Evolutionary conservation across 2,113 vertebrate species (phyloP), one percentile per base, ranked within the genome.

Genomic region (Tachysurus fulvidraco): DNA sequence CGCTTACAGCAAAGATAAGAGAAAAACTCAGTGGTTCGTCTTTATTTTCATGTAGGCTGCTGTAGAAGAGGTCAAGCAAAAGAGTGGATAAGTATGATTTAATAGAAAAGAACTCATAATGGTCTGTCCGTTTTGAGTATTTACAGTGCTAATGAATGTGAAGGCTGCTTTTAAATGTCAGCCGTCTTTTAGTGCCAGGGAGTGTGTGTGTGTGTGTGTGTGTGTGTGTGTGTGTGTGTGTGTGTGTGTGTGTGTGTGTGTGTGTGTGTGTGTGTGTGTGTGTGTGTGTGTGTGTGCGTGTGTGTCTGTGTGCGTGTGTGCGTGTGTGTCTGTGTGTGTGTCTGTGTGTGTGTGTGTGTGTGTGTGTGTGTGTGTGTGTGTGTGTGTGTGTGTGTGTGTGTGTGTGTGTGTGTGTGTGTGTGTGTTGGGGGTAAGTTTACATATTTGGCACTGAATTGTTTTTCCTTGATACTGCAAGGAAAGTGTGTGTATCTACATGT

Each of bases 101-200:
- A 74, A 74, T n/a, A 59, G 36, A 82, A 60, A 59, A 74, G 23
- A 73, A 30, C 46, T 71, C 46, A 25, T 57, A 69, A 86, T 78
- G 52, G 55, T 14, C 57, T 5, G 17, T 46, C 44, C 25, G 46
- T 81, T 67, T 71, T 46, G 64, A 46, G 77, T 46, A 64, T 78
- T 62, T 30, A 9, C 23, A 62, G 71, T 21, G n/a, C 50, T 80
- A 85, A 80, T 86, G 50, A 69, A 81, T 23, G 21, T 86, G 50
- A 69, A 86, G 30, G 30, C 50, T 86, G 64, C 77, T 81, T 23
- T 69, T 86, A 80, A 67, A 86, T 86, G 64, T 69, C 77, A 80
- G 50, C 4, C 23, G 50, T 65, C 41, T 52, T 64, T 78, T 5
- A 78, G 74, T 55, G 36, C 36, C 36, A 36, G 36, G 36, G 36